phyloP scores from a whole-genome alignment of 2,113 vertebrate genomes.

The Tamias sibiricus region DNA sequence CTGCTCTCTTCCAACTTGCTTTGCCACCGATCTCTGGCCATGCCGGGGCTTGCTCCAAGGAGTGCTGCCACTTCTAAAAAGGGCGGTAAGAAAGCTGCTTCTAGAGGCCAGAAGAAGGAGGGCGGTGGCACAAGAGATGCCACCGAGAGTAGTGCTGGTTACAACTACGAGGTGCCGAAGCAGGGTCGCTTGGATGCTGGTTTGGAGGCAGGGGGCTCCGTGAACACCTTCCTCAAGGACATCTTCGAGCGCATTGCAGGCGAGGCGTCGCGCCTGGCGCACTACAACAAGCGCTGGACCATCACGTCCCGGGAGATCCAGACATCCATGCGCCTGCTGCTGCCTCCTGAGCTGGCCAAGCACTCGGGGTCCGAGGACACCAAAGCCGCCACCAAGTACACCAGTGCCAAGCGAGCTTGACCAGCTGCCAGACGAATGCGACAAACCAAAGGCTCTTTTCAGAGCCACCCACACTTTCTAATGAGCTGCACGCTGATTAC shows the following conservation, averaged over 20 bases:
- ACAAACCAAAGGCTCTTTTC: conserved; percentile 59
- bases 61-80: not conserved
- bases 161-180: not conserved
- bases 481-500: not conserved
- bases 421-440: accelerated
- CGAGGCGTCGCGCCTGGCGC: not conserved
- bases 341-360: not conserved
- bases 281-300: not conserved
- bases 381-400: not conserved
- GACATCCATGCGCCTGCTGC: not conserved
- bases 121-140: accelerated
- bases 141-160: not conserved
- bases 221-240: not conserved
- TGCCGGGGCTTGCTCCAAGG: not conserved
- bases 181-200: accelerated
- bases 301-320: not conserved
- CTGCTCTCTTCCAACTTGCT: too few relatives aligned
- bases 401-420: not conserved
- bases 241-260: not conserved
- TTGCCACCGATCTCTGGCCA: accelerated
- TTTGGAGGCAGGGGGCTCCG: not conserved
- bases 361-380: not conserved
- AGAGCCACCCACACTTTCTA: not conserved
- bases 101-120: not conserved
- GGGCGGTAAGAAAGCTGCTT: not conserved